Percentiles rank a stretch among this genome's conserved stretches.
These are phyloP conservation scores for Pelusios castaneus DNA, from an alignment of 2,113 vertebrate species.

Conservation along the genomic window DNA sequence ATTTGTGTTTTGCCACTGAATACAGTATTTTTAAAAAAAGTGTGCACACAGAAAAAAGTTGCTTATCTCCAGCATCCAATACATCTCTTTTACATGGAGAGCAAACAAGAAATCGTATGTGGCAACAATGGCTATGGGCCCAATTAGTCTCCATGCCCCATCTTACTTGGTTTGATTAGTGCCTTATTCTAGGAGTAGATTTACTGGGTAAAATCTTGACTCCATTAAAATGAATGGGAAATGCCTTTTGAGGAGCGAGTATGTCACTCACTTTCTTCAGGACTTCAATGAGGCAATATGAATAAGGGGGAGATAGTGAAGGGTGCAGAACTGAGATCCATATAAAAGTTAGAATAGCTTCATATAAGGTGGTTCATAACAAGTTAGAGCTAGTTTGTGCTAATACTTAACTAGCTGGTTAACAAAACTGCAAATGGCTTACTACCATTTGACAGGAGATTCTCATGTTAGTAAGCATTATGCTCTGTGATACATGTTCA, in stretches of 20 bases:
- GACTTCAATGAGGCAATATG: no score
- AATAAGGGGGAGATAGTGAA: neutral
- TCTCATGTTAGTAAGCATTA: neutral
- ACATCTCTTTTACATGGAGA: neutral
- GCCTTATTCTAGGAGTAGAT: neutral
- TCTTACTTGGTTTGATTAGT: neutral
- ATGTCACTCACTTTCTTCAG: neutral
- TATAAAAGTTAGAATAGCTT: neutral
- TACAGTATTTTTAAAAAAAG: neutral
- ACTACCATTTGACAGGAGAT: neutral
- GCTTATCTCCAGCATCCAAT: neutral
- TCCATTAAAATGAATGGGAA: neutral
- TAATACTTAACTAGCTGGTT: neutral
- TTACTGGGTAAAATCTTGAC: neutral
- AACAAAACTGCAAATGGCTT: neutral
- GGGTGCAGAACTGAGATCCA: neutral
- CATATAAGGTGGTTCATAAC: neutral
- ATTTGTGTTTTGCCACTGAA: constrained; percentile 5
- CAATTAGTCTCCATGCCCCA: neutral
- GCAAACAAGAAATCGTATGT: neutral
- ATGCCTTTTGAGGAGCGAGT: neutral
- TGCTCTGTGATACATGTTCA: neutral
- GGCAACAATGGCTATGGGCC: no score
- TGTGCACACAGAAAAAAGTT: neutral
- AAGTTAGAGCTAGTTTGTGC: neutral